Base-by-base conservation (phyloP, 2,113 vertebrate species). In the Myiagra hebetior region DNA sequence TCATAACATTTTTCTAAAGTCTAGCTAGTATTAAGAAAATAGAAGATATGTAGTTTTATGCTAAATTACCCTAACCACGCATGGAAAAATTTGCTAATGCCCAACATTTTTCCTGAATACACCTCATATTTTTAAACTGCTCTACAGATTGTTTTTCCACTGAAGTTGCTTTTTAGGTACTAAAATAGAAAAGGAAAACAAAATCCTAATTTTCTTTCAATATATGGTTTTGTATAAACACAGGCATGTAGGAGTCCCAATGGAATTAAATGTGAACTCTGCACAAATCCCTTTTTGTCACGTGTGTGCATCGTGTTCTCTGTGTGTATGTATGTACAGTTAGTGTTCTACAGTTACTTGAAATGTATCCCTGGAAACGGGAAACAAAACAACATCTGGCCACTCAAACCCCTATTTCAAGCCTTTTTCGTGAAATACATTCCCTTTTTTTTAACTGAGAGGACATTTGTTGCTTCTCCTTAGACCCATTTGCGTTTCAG, bases 231-330 rank as follows among this genome's bases (percentile, higher is more conserved):
- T 80, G 35, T 77, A 8, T 74, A 94, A 70, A 35, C 42, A 31
- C 5, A 42, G 23, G 15, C 22, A 18, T 17, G 11, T 46, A 56
- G 42, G 57, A 47, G 18, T 65, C 33, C 15, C 13, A 30, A 0
- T 15, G 47, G 59, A 82, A 68, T 28, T 31, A 49, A 49, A 76
- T 21, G 37, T 50, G 57, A 56, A 1, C 60, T 39, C 74, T 76
- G 53, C 74, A 74, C 6, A n/a, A 24, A 8, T 53, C 65, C 44
- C 35, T 56, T 2, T 1, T 37, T 57, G 19, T 17, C 18, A 6
- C 0, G 1, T 2, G 1, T 20, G 10, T 31, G 22, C 31, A 6
- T 57, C 1, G 0, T 47, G 35, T 42, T 84, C 47, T 47, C 23
- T 33, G 17, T 31, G 7, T 57, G 30, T 26, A 6, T 49, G 30